Percentiles rank a stretch among this genome's conserved stretches.
These are phyloP conservation scores for Propithecus perrieri DNA, from an alignment of 2,797 vertebrate genomes.

Conservation along the genomic window DNA sequence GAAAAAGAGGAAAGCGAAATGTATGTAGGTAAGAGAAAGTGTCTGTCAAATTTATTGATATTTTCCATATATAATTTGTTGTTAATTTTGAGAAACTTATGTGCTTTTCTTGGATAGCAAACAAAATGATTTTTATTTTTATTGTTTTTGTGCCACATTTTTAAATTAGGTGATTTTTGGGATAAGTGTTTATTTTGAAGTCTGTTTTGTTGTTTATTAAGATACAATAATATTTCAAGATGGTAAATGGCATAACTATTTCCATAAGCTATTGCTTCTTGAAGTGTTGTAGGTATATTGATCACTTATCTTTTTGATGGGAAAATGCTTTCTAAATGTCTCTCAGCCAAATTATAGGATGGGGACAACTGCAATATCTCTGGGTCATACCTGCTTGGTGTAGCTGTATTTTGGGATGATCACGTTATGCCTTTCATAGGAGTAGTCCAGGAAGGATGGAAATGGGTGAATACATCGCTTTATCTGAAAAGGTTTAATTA, in stretches of 20 bases:
- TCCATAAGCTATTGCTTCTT: not conserved
- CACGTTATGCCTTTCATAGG: not conserved
- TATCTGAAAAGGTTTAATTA: not conserved
- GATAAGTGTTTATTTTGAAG: constrained; percentile 18
- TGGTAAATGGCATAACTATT: not conserved
- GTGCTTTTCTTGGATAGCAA: not conserved
- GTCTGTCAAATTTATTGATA: not conserved
- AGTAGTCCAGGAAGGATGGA: not conserved
- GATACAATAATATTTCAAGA: not conserved
- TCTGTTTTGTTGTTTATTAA: not conserved
- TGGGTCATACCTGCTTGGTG: not conserved
- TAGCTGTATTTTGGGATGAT: not conserved
- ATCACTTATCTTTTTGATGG: not conserved
- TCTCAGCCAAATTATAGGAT: not conserved
- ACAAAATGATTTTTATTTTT: not conserved
- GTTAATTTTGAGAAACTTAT: constrained; percentile 1
- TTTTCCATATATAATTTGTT: not conserved
- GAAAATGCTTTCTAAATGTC: not conserved
- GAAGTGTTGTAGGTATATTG: not conserved
- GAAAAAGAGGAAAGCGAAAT: not conserved
- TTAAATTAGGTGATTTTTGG: not conserved
- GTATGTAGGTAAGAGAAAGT: not conserved
- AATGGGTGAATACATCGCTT: not conserved
- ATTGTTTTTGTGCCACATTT: not conserved
- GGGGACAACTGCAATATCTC: not conserved